A percentile compares a stretch with the other conserved stretches of the same genome.
These are phyloP conservation scores for Myathropa florea DNA, from an alignment of 2,888 invertebrate species.

Conservation along the genomic window DNA sequence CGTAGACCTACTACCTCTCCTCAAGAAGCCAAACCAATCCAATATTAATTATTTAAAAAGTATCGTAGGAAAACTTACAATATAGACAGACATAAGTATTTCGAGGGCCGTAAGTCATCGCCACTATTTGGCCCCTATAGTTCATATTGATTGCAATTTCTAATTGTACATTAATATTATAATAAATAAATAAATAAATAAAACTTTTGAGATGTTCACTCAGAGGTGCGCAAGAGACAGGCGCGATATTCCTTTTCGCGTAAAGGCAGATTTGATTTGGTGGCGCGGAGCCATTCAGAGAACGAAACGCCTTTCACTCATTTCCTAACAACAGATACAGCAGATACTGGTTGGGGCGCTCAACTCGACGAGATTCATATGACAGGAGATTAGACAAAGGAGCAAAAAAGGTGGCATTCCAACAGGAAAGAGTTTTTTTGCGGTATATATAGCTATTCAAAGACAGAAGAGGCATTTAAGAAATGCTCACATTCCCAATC, in stretches of 20 bases:
- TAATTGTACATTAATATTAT: no score
- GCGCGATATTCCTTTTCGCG: neutral
- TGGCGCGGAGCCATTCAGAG: slow-evolving; percentile 27
- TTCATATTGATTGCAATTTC: no score
- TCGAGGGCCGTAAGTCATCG: no score
- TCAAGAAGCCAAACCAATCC: no score
- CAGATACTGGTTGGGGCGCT: slow-evolving; percentile 19
- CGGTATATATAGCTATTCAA: slow-evolving; percentile 13
- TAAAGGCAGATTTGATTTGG: neutral
- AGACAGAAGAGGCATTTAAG: neutral
- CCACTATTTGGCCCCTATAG: no score
- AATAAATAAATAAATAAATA: no score
- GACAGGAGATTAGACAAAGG: neutral
- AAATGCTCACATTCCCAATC: slow-evolving; percentile 34
- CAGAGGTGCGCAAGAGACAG: no score
- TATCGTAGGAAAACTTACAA: no score
- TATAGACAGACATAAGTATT: no score
- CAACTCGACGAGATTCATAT: slow-evolving; percentile 5
- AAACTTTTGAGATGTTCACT: no score
- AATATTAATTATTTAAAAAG: no score
- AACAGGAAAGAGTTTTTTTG: slow-evolving; percentile 28
- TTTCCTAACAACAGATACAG: slow-evolving; percentile 33
- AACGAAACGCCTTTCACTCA: neutral
- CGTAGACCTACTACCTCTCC: no score
- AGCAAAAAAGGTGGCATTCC: slow-evolving; percentile 25